phyloP scores from a whole-genome alignment of 2,113 vertebrate species.

The Odocoileus virginianus region DNA sequence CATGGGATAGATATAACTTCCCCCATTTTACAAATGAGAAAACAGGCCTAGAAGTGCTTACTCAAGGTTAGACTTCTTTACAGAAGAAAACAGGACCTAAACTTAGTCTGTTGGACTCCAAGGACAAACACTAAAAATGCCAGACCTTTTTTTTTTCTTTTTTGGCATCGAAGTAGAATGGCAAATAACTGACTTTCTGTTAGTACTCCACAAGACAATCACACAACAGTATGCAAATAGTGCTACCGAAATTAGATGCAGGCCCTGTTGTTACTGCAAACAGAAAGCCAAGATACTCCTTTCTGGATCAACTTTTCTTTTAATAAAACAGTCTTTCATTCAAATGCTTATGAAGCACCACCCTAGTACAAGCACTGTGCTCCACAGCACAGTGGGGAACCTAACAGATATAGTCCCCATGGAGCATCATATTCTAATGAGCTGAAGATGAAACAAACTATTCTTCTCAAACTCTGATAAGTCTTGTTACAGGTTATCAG shows the following conservation, averaged over 20 bases:
- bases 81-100: not conserved
- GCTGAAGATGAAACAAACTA: not conserved
- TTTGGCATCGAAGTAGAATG: not conserved
- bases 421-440: rapidly evolving
- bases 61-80: not conserved
- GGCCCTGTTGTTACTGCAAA: not conserved
- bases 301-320: not conserved
- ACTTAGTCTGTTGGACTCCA: not conserved
- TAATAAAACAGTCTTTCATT: not conserved
- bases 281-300: not conserved
- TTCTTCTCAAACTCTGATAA: not conserved
- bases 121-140: not conserved
- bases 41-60: not conserved
- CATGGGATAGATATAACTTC: not conserved
- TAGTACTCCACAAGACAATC: not conserved
- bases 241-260: not conserved
- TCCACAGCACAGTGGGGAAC: not conserved
- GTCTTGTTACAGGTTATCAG: not conserved
- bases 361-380: not conserved
- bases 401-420: rapidly evolving
- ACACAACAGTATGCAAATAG: not conserved
- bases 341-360: not conserved
- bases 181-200: not conserved
- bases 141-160: not conserved
- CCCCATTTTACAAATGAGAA: not conserved